Percentiles rank a stretch among this genome's conserved stretches.
Conservation (phyloP, 2,797 vertebrate genomes). For the Furcifer pardalis region DNA sequence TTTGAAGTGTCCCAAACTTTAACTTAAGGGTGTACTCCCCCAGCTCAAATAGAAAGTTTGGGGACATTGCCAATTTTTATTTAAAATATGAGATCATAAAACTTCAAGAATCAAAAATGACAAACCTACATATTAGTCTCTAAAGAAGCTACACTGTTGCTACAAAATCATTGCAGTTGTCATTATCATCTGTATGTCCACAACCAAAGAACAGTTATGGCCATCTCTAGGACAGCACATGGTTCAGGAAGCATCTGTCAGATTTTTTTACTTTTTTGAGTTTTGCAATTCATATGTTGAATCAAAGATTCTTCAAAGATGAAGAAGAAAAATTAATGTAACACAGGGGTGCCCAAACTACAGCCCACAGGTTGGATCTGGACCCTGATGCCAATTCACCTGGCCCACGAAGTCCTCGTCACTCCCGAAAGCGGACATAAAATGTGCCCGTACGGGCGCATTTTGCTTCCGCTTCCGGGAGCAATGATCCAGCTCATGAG, state of each 20-base stretch:
- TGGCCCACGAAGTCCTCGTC: too few relatives aligned
- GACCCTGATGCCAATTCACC: too few relatives aligned
- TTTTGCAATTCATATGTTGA: background rate
- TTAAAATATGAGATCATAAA: background rate
- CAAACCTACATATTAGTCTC: background rate
- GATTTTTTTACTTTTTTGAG: background rate
- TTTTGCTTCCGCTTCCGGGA: too few relatives aligned
- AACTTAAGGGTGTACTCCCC: background rate
- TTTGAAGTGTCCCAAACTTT: background rate
- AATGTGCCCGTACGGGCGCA: too few relatives aligned
- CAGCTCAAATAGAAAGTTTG: background rate
- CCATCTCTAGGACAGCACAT: background rate
- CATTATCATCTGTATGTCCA: too few relatives aligned
- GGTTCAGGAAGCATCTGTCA: background rate
- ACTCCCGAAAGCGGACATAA: too few relatives aligned
- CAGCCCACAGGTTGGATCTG: too few relatives aligned
- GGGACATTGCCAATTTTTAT: background rate
- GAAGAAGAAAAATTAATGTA: background rate
- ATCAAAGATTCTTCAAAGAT: too few relatives aligned
- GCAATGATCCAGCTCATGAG: too few relatives aligned
- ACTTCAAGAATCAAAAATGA: background rate
- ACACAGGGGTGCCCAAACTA: too few relatives aligned
- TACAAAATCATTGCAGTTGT: background rate
- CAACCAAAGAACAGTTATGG: background rate
- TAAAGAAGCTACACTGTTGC: background rate